phyloP scores from a whole-genome alignment of 2,888 invertebrate species.

The Tryphoninae sp. region DNA sequence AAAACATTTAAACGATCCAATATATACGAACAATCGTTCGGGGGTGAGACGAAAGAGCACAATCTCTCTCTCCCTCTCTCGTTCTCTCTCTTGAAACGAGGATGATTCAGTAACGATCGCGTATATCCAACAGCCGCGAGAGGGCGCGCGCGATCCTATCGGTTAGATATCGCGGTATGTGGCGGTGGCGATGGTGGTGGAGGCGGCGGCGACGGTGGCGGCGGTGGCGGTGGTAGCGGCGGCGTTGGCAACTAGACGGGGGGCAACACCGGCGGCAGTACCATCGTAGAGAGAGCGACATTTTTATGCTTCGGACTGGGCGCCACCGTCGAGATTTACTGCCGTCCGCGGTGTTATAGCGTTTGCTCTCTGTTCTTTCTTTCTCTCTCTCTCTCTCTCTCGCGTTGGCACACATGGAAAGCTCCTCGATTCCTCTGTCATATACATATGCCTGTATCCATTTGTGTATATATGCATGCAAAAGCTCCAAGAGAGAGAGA shows the following conservation, averaged over 20 bases:
- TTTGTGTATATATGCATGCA: slow-evolving; percentile 26
- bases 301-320: slow-evolving; percentile 71
- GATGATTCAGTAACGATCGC: slow-evolving; percentile 65
- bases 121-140: slow-evolving; percentile 53
- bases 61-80: slow-evolving; percentile 18
- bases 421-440: slow-evolving; percentile 46
- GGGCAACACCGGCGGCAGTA: slow-evolving; percentile 27
- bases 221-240: slow-evolving; percentile 28
- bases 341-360: slow-evolving; percentile 67
- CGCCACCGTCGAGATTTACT: slow-evolving; percentile 71
- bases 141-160: slow-evolving; percentile 65
- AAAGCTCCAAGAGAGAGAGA: slow-evolving; percentile 42
- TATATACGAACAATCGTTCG: slow-evolving; percentile 62
- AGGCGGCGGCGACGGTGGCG: not conserved
- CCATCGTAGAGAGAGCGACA: slow-evolving; percentile 64
- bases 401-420: slow-evolving; percentile 36
- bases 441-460: slow-evolving; percentile 39
- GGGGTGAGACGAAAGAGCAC: slow-evolving; percentile 23
- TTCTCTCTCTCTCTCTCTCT: slow-evolving; percentile 34
- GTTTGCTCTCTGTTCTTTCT: slow-evolving; percentile 50
- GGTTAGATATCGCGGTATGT: slow-evolving; percentile 67
- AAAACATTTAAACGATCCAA: slow-evolving; percentile 65
- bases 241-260: not conserved
- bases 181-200: slow-evolving; percentile 52
- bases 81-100: slow-evolving; percentile 35